Conservation (phyloP, 2,888 invertebrate genomes). For the Caenorhabditis wallacei region DNA sequence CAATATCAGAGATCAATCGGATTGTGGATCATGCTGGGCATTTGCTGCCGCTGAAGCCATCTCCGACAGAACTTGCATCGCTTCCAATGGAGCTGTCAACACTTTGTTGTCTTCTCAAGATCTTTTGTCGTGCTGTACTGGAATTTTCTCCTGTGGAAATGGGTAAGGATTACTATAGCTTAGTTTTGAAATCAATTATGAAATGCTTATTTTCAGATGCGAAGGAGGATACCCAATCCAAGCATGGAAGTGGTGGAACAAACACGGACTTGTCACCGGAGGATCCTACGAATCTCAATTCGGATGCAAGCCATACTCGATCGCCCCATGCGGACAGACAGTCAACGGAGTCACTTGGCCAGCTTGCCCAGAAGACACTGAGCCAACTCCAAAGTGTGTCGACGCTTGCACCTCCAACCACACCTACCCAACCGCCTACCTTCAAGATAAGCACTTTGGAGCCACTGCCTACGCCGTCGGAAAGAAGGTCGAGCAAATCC, state of each 20-base stretch:
- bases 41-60: constrained; percentile 85
- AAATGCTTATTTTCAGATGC: constrained; percentile 48
- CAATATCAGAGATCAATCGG: constrained; percentile 85
- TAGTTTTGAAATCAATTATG: no score
- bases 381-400: constrained; percentile 57
- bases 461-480: constrained; percentile 58
- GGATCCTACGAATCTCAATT: constrained; percentile 57
- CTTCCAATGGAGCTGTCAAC: constrained; percentile 81
- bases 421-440: constrained; percentile 47
- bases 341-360: constrained; percentile 45
- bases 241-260: constrained; percentile 63
- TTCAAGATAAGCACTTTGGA: constrained; percentile 55
- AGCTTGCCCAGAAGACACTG: constrained; percentile 40
- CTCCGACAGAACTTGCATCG: constrained; percentile 85
- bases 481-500: constrained; percentile 80
- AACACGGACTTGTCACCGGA: constrained; percentile 64
- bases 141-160: constrained; percentile 84
- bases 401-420: constrained; percentile 35
- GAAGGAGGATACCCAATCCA: constrained; percentile 67
- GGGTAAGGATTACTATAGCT: no score
- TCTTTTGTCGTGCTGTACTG: constrained; percentile 84
- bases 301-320: constrained; percentile 70
- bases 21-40: constrained; percentile 91
- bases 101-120: constrained; percentile 84
- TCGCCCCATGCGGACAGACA: constrained; percentile 63